phyloP scores from a whole-genome alignment of 2,797 vertebrate species.

The Thaleichthys pacificus region DNA sequence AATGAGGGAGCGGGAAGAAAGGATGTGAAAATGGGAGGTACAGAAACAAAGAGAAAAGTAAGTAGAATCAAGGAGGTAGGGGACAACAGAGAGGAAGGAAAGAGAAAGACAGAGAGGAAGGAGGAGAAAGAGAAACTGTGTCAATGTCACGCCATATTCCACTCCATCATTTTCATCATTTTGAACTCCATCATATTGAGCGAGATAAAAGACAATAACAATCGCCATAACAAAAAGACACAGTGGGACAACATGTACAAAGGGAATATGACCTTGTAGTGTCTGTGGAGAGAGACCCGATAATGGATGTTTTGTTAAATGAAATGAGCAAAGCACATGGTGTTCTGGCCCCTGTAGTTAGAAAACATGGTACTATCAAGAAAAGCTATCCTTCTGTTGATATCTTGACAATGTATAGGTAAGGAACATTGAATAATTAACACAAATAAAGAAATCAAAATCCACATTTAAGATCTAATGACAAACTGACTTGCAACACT shows the following conservation, averaged over 20 bases:
- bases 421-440: too few species aligned
- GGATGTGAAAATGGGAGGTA: conserved; percentile 21
- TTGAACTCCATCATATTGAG: not conserved
- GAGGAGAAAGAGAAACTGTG: conserved; percentile 10
- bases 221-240: not conserved
- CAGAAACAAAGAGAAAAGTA: not conserved
- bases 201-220: not conserved
- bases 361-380: not conserved
- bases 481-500: too few species aligned
- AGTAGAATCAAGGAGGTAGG: conserved; percentile 1
- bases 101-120: not conserved
- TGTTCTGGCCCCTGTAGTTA: too few species aligned
- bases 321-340: too few species aligned
- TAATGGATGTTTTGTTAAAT: not conserved
- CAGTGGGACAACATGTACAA: not conserved
- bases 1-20: not conserved
- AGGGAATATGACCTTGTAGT: not conserved
- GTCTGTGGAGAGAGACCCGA: not conserved
- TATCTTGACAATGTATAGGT: too few species aligned
- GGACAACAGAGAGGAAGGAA: not conserved
- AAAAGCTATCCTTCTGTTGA: not conserved
- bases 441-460: not conserved
- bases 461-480: not conserved
- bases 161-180: conserved; percentile 3
- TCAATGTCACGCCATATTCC: not conserved